Conservation (phyloP, 1,140 invertebrate species). For the Drosophila pachea region DNA sequence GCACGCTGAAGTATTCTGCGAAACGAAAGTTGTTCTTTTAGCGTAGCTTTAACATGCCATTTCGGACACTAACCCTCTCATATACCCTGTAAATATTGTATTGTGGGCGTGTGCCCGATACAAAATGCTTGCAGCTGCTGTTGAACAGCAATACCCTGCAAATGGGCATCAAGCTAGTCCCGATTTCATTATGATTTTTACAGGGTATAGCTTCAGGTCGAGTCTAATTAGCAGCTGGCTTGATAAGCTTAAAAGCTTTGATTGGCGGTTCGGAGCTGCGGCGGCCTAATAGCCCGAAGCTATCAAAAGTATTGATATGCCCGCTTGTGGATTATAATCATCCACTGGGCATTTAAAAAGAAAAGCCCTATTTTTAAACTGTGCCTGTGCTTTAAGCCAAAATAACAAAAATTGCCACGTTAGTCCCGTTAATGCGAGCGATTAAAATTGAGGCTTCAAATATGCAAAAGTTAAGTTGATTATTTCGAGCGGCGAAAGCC, state of each 20-base stretch:
- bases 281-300: constrained; percentile 2
- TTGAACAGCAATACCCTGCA: too few relatives aligned
- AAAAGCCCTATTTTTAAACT: constrained; percentile 1
- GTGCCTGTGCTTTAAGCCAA: neutral
- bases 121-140: too few relatives aligned
- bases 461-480: constrained; percentile 6
- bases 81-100: neutral
- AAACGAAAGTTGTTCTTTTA: too few relatives aligned
- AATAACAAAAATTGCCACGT: constrained; percentile 37
- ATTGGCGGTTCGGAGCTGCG: neutral
- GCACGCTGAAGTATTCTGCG: neutral
- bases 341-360: constrained; percentile 3
- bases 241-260: constrained; percentile 27
- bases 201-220: constrained; percentile 12
- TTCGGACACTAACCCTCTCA: neutral
- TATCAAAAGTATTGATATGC: constrained; percentile 39
- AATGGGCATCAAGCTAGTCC: too few relatives aligned
- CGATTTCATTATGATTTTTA: neutral
- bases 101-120: too few relatives aligned
- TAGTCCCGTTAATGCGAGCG: constrained; percentile 29
- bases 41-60: neutral
- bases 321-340: constrained; percentile 33
- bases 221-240: constrained; percentile 59
- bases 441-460: constrained; percentile 36
- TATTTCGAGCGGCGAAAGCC: neutral